These are phyloP conservation scores for Scaptomyza reducta DNA, from an alignment of 2,888 invertebrate genomes.

Conservation along the genomic window DNA sequence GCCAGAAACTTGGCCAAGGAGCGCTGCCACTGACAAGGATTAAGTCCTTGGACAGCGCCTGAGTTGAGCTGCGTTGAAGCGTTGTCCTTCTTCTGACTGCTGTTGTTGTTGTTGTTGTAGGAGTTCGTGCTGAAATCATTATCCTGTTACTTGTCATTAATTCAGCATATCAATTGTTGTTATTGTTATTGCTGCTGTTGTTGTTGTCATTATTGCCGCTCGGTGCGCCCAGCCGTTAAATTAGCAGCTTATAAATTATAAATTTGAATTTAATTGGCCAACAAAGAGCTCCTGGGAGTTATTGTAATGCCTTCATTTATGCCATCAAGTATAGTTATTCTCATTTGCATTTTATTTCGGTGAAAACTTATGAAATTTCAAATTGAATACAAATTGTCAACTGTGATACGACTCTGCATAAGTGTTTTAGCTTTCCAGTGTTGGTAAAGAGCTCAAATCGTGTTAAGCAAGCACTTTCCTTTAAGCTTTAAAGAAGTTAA, in stretches of 20 bases:
- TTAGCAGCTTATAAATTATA: slow-evolving; percentile 76
- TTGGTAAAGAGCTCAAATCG: too few relatives aligned
- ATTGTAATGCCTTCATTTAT: slow-evolving; percentile 15
- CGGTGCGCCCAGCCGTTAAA: slow-evolving; percentile 66
- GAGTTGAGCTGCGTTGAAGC: slow-evolving; percentile 6
- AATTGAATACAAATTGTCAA: too few relatives aligned
- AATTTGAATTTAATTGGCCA: slow-evolving; percentile 71
- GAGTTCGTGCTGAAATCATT: slow-evolving; percentile 75
- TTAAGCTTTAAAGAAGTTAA: too few relatives aligned
- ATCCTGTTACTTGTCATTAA: slow-evolving; percentile 79
- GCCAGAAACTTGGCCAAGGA: slow-evolving; percentile 14
- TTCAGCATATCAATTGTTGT: slow-evolving; percentile 58
- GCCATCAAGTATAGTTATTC: slow-evolving; percentile 12
- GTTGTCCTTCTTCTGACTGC: slow-evolving; percentile 21
- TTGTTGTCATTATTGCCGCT: slow-evolving; percentile 37
- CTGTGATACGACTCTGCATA: too few relatives aligned
- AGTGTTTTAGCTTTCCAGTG: too few relatives aligned
- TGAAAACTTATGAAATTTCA: not conserved
- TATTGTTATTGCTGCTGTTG: slow-evolving; percentile 14
- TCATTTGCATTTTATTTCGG: not conserved
- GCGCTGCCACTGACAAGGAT: slow-evolving; percentile 18
- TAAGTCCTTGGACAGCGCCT: not conserved
- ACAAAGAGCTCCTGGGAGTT: slow-evolving; percentile 41
- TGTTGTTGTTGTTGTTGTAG: slow-evolving; percentile 27
- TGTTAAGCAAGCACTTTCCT: too few relatives aligned